Evolutionary conservation across 2,113 vertebrate species (phyloP).

Genomic region (Lontra canadensis): DNA sequence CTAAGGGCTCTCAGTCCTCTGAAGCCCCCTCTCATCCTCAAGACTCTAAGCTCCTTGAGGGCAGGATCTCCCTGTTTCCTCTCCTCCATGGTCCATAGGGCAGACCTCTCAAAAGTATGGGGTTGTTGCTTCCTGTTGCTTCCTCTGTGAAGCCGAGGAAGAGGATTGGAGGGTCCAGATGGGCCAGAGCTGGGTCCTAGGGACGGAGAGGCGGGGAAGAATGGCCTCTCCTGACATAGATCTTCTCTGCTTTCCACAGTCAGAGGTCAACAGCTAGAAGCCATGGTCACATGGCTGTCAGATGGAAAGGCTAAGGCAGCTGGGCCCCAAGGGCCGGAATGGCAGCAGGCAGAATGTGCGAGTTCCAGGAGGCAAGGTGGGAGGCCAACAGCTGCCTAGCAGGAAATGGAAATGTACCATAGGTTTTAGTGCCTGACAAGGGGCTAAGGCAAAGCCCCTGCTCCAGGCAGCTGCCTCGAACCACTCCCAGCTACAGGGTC

Average conservation of each 20-base stretch:
- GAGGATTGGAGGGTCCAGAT: not conserved
- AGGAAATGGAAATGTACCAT: not conserved
- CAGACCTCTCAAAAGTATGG: not conserved
- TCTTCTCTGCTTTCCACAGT: not conserved
- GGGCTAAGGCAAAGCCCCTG: not conserved
- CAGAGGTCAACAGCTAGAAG: not conserved
- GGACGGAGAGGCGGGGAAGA: not conserved
- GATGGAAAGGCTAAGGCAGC: conserved; percentile 20
- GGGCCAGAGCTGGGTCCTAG: not conserved
- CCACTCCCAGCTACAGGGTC: not conserved
- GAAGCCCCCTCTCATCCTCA: conserved; percentile 1
- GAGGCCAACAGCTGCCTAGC: not conserved
- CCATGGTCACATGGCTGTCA: not conserved
- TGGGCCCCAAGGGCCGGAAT: not conserved
- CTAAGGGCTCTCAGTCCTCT: conserved; percentile 54
- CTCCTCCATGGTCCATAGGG: not conserved
- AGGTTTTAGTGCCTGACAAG: not conserved
- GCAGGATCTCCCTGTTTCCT: not conserved
- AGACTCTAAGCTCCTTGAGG: not conserved
- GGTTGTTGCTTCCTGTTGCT: not conserved
- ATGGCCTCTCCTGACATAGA: not conserved
- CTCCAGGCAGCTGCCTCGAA: not conserved
- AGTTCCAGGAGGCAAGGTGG: not conserved
- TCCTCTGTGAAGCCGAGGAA: not conserved
- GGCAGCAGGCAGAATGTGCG: not conserved